A percentile compares a stretch with the other conserved stretches of the same genome.
phyloP scores from a whole-genome alignment of 2,888 invertebrate genomes.

The Sialis lutaria region DNA sequence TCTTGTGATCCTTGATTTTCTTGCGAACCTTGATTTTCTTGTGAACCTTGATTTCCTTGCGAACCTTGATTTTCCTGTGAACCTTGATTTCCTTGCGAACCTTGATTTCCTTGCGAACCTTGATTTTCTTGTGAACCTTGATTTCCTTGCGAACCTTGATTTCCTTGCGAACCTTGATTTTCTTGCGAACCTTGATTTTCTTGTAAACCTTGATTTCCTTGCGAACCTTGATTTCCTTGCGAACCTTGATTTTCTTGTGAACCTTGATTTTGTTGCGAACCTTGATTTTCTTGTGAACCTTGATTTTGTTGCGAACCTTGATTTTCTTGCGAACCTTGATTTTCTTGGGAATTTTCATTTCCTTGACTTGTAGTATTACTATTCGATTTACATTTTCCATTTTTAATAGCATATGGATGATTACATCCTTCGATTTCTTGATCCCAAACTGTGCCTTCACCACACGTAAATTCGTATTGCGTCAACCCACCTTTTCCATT shows the following conservation, averaged over 20 bases:
- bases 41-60: not conserved
- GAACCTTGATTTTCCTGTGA: not conserved
- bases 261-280: not conserved
- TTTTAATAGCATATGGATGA: slow-evolving; percentile 31
- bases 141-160: not conserved
- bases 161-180: not conserved
- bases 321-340: not conserved
- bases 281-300: not conserved
- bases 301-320: not conserved
- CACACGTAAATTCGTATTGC: slow-evolving; percentile 41
- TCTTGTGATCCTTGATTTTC: not conserved
- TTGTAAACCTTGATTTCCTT: not conserved
- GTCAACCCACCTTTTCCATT: slow-evolving; percentile 37
- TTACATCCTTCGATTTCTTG: slow-evolving; percentile 42
- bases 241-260: not conserved
- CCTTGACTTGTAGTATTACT: slow-evolving; percentile 6
- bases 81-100: slow-evolving; percentile 1
- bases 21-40: not conserved
- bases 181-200: not conserved
- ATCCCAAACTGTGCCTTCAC: slow-evolving; percentile 53
- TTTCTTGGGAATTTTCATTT: not conserved
- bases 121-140: slow-evolving; percentile 2
- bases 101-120: not conserved
- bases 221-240: not conserved
- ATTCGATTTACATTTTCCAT: slow-evolving; percentile 11